These are phyloP conservation scores for Gymnocephalus cernua DNA, from an alignment of 2,113 vertebrate genomes.

Conservation along the genomic window DNA sequence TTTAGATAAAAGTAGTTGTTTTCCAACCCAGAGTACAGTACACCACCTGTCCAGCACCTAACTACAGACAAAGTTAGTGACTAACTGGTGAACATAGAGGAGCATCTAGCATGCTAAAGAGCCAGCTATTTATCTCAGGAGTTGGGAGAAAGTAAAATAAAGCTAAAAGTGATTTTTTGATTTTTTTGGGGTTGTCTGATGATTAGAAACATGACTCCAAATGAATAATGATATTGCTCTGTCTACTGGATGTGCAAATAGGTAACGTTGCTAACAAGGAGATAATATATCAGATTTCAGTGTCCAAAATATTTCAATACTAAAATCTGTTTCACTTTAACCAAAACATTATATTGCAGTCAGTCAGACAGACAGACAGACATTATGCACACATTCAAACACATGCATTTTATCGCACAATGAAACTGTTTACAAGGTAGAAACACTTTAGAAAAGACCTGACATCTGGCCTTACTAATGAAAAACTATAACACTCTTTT, in stretches of 20 bases:
- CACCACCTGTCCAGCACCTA: not conserved
- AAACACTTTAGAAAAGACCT: not conserved
- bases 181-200: no score
- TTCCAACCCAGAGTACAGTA: not conserved
- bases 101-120: not conserved
- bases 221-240: no score
- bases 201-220: no score
- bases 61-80: no score
- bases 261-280: not conserved
- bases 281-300: not conserved
- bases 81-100: not conserved
- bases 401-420: not conserved
- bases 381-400: not conserved
- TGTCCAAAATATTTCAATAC: not conserved
- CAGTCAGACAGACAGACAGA: not conserved
- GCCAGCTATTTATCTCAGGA: not conserved
- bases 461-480: not conserved
- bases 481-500: constrained; percentile 7
- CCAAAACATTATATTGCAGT: not conserved
- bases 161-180: not conserved
- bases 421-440: not conserved
- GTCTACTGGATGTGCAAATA: no score
- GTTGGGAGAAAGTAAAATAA: not conserved
- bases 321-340: not conserved
- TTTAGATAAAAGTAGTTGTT: not conserved